Evolutionary conservation across 2,797 vertebrate species (phyloP), one percentile per base, ranked within the genome.

Genomic region (Liasis olivaceus): DNA sequence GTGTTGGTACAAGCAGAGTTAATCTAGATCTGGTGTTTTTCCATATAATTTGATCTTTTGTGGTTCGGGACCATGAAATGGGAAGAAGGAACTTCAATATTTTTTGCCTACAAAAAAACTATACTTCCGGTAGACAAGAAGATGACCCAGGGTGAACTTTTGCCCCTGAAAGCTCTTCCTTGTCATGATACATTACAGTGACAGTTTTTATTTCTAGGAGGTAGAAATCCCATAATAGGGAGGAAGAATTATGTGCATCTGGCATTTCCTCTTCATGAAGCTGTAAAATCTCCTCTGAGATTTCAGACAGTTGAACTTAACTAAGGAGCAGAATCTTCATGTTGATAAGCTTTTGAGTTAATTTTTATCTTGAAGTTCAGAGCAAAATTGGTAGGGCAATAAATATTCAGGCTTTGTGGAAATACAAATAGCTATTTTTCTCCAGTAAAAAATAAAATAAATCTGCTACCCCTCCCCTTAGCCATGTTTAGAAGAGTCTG

Each of bases 281-380:
- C 22, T 42, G 5, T 90, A 93, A 90, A 63, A 66, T 91, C 64
- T 64, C 85, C 92, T 88, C 54, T 88, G 85, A 90, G 89, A 64
- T 90, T 93, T 84, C 85, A 64, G 51, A 63, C 85, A 84, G 66
- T 88, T 90, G 85, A 93, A 81, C 69, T 72, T 58, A 66, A 54
- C 85, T 93, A 93, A 69, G 81, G 69, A 31, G 47, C 69, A 90
- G 69, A 93, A 93, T 69, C 31, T 84, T 86, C 42, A 72, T 60
- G 24, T 54, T 88, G 51, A 90, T 88, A 90, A 93, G 69, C 24
- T 84, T 93, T 64, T 90, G 85, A 66, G 66, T 90, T 51, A 93
- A 90, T 88, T 72, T 47, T 84, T 88, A 93, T 90, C 85, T 90
- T 77, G 89, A 90, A 59, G 47, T 88, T 93, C 69, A 85, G 59